Evolutionary conservation across 2,888 invertebrate species (phyloP), one percentile per base, ranked within the genome.

Genomic region (Dorcus parallelipipedus): DNA sequence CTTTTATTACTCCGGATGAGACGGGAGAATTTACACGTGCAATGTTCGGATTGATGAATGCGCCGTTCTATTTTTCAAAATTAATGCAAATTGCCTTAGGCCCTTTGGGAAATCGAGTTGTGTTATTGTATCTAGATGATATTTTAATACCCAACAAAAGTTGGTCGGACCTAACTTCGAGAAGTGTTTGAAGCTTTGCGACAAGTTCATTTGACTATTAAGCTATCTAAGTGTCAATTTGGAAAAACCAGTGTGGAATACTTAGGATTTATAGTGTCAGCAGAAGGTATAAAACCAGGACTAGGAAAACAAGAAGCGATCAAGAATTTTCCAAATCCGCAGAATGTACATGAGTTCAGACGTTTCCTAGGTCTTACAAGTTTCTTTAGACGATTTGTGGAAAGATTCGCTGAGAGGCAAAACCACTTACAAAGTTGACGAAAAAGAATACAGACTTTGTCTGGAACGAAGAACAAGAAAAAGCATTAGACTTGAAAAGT

Each of bases 141-240:
- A n/a, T n/a, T n/a, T n/a, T n/a, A n/a, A n/a, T n/a, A n/a, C n/a
- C n/a, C n/a, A n/a, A n/a, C n/a, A n/a, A n/a, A n/a, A n/a, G n/a
- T n/a, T n/a, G n/a, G n/a, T n/a, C n/a, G n/a, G n/a, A n/a, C n/a
- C n/a, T n/a, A n/a, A n/a, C n/a, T n/a, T n/a, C n/a, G n/a, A n/a
- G 33, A 49, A 42, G 64, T 70, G 7, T 60, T 73, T 0, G 49
- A 65, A 10, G 52, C 62, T 3, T 49, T 71, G 3, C 42, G 59
- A 8, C 42, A 61, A 8, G 67, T 68, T 0, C 62, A 67, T 0
- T 52, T 73, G 9, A 73, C 69, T 0, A 48, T 76, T 3, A 72
- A 72, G 42, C 49, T 68, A 1, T 49, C 14, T 0, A 73, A 75
- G 57, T 71, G 71, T 49, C 48, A 59, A 8, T 71, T 74, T 58